Evolutionary conservation across 2,113 vertebrate species (phyloP), one percentile per base, ranked within the genome.

Genomic region (Etheostoma spectabile): DNA sequence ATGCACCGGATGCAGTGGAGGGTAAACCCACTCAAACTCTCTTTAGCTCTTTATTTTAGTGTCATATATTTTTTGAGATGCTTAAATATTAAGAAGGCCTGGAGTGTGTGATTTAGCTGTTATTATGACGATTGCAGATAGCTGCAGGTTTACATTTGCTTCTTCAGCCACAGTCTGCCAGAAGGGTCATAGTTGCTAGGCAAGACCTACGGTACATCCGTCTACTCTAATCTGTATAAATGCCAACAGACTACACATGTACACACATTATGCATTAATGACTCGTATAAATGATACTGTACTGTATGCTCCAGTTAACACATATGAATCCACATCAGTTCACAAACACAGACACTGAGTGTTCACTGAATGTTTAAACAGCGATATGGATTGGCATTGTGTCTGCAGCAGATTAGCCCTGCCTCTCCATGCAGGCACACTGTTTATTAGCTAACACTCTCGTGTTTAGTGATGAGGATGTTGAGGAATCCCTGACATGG

Each of bases 301-400:
- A 35, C 53, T 73, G 27, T 68, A 70, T 4, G 61, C 65, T 82
- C 70, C 35, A 79, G 53, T 68, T 72, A 67, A 71, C 78, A 62
- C 38, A 42, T 24, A 56, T 22, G 21, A 42, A 46, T 74, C 27
- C 46, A 21, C 53, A 57, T 76, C 57, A 59, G 30, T 42, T 42
- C 42, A 69, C 75, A 35, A 24, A 63, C 53, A 68, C 63, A 61
- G 15, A 64, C 14, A 35, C 21, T 51, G 35, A 35, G 60, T 11
- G 22, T 42, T 79, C 65, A 62, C 46, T 67, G 65, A 79, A 30
- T 79, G 38, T 80, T 62, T 33, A 77, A 14, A 8, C n/a, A 70
- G 8, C 5, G 21, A 65, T 53, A 6, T 21, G 16, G 60, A 52
- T 52, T 14, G 24, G 49, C 59, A 15, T n/a, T 18, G 42, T 62